Evolutionary conservation across 2,888 invertebrate genomes (phyloP), one percentile per base, ranked within the genome.

Genomic region (Drosophila mercatorum): DNA sequence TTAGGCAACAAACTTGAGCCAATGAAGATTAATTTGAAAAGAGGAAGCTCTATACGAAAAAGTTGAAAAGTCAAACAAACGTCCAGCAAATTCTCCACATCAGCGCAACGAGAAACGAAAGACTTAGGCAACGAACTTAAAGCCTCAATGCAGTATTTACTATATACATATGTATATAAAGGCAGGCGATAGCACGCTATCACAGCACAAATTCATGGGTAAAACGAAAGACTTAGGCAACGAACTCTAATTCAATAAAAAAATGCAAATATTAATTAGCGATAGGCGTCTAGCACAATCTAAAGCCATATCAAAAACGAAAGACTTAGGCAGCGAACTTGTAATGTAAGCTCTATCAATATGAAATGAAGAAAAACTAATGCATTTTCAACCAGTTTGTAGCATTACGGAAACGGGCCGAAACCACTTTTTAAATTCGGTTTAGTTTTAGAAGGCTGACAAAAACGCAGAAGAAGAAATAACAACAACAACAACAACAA

Each of bases 251-350:
- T 56, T 51, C 26, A 28, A 1, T 7, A 36, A 36, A 26, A 38
- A 52, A 52, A 52, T 53, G 38, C 38, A 53, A 53, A 53, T 53
- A 38, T 53, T 36, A 53, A 53, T 53, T 53, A 53, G 52, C 52
- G 52, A 38, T 53, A 26, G 34, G 8, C 38, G 52, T 12, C 38
- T 26, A 34, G 41, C 55, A 34, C 53, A 46, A 44, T 66, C 52
- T 60, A 60, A 70, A 22, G 36, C 17, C 38, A 43, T 36, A 43
- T 46, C 47, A 46, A 65, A 67, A 59, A 43, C 78, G 60, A 83
- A 82, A 75, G 80, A 90, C 72, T 81, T 76, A 77, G 74, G 71
- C 63, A 75, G 77, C 79, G 74, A 80, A 83, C 78, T 68, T 64
- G 68, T 47, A 52, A 57, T 56, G 49, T 40, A 34, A 55, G 8